Percentiles rank a stretch among this genome's conserved stretches.
Evolutionary conservation across 2,888 invertebrate species (phyloP).

Genomic region (Neocrepidodera transversa): DNA sequence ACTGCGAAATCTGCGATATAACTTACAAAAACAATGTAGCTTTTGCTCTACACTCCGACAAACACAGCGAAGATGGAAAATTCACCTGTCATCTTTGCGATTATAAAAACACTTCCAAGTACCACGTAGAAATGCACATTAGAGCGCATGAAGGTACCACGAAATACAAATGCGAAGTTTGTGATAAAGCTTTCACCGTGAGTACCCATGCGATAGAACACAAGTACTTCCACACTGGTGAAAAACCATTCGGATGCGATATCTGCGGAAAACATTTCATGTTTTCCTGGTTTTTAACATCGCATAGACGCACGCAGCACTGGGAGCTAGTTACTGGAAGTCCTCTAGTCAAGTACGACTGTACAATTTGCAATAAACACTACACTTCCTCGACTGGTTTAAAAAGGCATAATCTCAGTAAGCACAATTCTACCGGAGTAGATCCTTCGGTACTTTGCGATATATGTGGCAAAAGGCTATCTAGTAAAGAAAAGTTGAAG

Average conservation of each 20-base stretch:
- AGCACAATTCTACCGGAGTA: constrained; percentile 59
- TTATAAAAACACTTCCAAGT: constrained; percentile 51
- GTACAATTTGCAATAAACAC: constrained; percentile 56
- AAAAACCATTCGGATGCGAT: constrained; percentile 62
- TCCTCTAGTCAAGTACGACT: constrained; percentile 58
- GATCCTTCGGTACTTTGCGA: constrained; percentile 63
- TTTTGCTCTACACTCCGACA: constrained; percentile 53
- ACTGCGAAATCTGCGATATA: constrained; percentile 54
- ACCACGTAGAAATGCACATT: constrained; percentile 57
- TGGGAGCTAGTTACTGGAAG: constrained; percentile 60
- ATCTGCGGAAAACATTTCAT: constrained; percentile 66
- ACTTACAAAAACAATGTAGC: constrained; percentile 53
- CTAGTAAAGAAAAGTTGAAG: constrained; percentile 63
- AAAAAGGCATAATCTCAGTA: constrained; percentile 53
- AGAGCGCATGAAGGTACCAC: constrained; percentile 60
- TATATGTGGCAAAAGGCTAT: constrained; percentile 65
- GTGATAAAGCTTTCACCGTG: constrained; percentile 61
- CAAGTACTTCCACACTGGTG: constrained; percentile 63
- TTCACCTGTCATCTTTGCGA: constrained; percentile 55
- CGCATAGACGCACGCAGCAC: constrained; percentile 63
- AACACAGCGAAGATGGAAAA: constrained; percentile 50
- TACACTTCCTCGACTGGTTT: constrained; percentile 54
- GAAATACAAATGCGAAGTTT: constrained; percentile 61
- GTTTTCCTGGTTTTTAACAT: constrained; percentile 63
- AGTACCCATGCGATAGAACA: constrained; percentile 63